Evolutionary conservation across 2,797 vertebrate species (phyloP).

Genomic region (Mustela erminea): DNA sequence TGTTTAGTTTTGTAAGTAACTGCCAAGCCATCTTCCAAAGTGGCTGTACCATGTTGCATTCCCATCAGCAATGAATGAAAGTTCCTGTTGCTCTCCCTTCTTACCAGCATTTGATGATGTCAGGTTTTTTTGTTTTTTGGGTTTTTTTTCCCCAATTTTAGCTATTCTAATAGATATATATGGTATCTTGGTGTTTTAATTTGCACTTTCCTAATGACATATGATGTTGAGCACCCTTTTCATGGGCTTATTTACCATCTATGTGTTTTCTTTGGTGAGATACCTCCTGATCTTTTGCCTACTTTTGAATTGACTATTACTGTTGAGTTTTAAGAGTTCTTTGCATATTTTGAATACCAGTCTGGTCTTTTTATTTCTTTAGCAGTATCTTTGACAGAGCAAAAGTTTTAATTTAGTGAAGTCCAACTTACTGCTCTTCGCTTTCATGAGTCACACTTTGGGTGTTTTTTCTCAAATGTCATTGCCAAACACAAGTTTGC

Average conservation of each 20-base stretch:
- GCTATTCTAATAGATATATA: background rate
- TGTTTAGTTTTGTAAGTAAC: background rate
- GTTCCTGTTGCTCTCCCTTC: background rate
- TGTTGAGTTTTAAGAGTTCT: slow-evolving; percentile 30
- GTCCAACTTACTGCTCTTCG: background rate
- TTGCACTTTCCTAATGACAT: background rate
- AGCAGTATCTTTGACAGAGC: background rate
- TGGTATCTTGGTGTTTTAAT: background rate
- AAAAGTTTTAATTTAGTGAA: background rate
- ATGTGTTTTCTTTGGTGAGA: background rate
- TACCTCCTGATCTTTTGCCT: background rate
- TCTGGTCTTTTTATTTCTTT: background rate
- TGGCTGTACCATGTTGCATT: background rate
- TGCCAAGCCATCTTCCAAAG: background rate
- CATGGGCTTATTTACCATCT: background rate
- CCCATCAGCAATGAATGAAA: background rate
- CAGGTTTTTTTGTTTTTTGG: background rate
- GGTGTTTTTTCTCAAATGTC: background rate
- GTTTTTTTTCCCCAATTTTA: background rate
- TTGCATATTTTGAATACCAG: background rate
- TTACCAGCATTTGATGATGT: background rate
- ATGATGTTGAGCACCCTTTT: background rate
- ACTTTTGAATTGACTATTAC: background rate
- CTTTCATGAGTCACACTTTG: background rate
- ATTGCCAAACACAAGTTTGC: background rate